Evolutionary conservation across 2,113 vertebrate genomes (phyloP).

Genomic region (Chionodraco myersi): DNA sequence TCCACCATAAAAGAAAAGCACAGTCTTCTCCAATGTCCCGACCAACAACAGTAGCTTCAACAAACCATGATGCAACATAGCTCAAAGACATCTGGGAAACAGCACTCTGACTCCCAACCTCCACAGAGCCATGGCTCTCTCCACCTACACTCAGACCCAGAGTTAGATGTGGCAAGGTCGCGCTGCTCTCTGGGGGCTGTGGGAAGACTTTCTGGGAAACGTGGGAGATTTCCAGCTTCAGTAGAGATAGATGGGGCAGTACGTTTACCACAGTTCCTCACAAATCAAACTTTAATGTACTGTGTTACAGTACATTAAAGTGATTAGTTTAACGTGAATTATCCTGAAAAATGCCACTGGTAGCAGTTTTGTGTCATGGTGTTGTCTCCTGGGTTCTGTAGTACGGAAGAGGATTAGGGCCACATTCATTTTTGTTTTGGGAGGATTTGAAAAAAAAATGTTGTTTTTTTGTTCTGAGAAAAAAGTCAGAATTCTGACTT

Average conservation of each 20-base stretch:
- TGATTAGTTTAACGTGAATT: background rate
- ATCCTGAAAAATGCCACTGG: background rate
- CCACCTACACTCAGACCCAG: constrained; percentile 59
- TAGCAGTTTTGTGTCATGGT: background rate
- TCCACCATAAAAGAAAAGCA: constrained; percentile 3
- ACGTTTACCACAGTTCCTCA: background rate
- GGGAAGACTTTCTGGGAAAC: constrained; percentile 55
- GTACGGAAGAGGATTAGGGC: no score
- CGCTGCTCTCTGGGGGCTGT: constrained; percentile 43
- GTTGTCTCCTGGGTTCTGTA: no score
- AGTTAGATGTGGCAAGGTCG: constrained; percentile 31
- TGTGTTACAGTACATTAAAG: no score
- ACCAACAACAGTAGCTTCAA: background rate
- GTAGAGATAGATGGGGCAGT: background rate
- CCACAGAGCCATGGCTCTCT: constrained; percentile 1
- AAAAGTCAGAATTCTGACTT: no score
- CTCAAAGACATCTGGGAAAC: constrained; percentile 27
- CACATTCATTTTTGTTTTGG: no score
- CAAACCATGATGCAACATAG: constrained; percentile 7
- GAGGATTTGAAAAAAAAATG: no score
- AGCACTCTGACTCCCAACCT: constrained; percentile 6
- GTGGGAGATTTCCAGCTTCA: constrained; percentile 37
- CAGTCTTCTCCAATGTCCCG: background rate
- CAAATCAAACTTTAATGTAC: background rate
- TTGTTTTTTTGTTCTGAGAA: no score